Evolutionary conservation across 37 sponge, comb jelly and placozoan genomes (phyloP), one percentile per base, ranked within the genome.

Genomic region (Theonella swinhoei): DNA sequence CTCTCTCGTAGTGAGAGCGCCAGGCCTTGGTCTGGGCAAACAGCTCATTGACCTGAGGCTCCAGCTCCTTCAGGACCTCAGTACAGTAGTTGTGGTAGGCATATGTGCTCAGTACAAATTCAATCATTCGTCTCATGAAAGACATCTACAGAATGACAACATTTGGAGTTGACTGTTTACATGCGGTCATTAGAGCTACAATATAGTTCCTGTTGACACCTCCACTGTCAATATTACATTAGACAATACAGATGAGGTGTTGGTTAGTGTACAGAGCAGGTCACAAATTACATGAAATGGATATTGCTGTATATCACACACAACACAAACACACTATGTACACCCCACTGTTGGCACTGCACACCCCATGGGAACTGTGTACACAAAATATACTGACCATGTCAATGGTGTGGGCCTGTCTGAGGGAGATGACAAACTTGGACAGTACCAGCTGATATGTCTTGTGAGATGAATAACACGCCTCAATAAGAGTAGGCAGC

Each of bases 401-500:
- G 75, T 89, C 89, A 34, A 63, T 58, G 29, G 94, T 87, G 83
- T 93, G 89, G 17, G 79, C 89, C 64, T 86, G 70, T 42, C 94
- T 39, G 32, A 93, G 83, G 2, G 35, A 59, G 32, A 80, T 79
- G 61, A 93, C 34, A 72, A 85, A 88, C 78, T 93, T 89, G 19
- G 90, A 89, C 38, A 93, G 76, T 23, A 86, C 83, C 47, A 88
- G 76, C 29, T 81, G 83, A 58, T 93, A 93, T 20, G 87, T 86
- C 76, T 79, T 86, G 75, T 88, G 80, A 17, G 88, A 78, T 14
- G 39, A 70, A 35, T 83, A 89, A 59, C 89, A 89, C 0, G 63
- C 80, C 59, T 89, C 89, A 23, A 84, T 65, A 26, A 89, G 42
- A n/a, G 40, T 64, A 22, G 62, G 31, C 24, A 89, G 78, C 33